Conservation (phyloP, 1,140 invertebrate genomes). For the Rhizoglyphus robini region DNA sequence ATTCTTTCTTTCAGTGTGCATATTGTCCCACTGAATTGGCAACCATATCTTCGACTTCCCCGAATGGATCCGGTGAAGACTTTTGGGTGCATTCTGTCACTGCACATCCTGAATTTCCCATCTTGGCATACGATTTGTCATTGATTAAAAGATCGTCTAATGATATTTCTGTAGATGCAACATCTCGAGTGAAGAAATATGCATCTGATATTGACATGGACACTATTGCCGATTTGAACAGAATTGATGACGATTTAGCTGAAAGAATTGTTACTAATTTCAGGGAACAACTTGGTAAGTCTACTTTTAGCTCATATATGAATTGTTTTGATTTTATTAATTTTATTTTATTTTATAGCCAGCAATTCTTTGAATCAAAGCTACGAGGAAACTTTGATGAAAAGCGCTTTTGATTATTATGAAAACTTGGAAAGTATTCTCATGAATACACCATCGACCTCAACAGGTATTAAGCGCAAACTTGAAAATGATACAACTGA, state of each 20-base stretch:
- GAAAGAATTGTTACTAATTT: neutral
- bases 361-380: neutral
- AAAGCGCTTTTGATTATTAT: neutral
- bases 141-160: neutral
- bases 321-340: neutral
- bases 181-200: neutral
- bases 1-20: neutral
- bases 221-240: too few species aligned
- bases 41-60: too few species aligned
- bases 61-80: neutral
- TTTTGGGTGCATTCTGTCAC: neutral
- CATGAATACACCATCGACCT: too few species aligned
- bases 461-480: neutral
- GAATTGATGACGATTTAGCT: neutral
- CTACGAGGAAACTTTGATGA: neutral
- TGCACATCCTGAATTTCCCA: neutral
- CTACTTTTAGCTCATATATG: neutral
- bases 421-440: neutral
- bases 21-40: constrained; percentile 9
- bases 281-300: neutral
- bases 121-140: neutral
- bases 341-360: neutral
- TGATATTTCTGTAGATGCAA: neutral
- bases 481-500: neutral
- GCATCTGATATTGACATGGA: too few species aligned